A percentile compares a stretch with the other conserved stretches of the same genome.
Conservation (phyloP, 2,888 invertebrate genomes). For the Scaptomyza flava region DNA sequence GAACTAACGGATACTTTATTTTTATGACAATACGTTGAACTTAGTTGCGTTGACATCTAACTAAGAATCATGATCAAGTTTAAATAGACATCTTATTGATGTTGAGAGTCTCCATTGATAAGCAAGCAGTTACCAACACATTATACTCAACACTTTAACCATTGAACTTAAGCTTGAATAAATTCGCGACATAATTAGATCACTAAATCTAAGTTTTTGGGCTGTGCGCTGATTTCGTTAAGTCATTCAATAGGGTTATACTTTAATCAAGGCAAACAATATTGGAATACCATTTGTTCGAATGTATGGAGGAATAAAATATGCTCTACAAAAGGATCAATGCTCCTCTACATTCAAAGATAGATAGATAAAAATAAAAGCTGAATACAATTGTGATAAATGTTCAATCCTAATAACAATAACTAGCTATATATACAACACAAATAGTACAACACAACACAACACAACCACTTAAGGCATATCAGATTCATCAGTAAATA, state of each 20-base stretch:
- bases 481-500: conserved; percentile 24
- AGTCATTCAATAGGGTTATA: neutral
- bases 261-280: too few species aligned
- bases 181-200: too few species aligned
- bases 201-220: neutral
- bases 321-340: neutral
- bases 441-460: neutral
- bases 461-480: conserved; percentile 20
- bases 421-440: neutral
- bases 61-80: conserved; percentile 15
- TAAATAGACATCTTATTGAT: neutral
- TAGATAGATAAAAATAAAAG: neutral
- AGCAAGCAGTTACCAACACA: too few species aligned
- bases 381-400: neutral
- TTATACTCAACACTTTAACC: too few species aligned
- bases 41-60: too few species aligned
- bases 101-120: too few species aligned
- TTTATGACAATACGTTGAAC: conserved; percentile 17
- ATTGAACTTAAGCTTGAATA: too few species aligned
- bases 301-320: neutral
- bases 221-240: neutral
- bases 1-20: conserved; percentile 40
- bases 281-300: too few species aligned
- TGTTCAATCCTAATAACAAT: conserved; percentile 3
- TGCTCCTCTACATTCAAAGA: neutral